Percentiles rank a stretch among this genome's conserved stretches.
Evolutionary conservation across 2,888 invertebrate species (phyloP).

Genomic region (Sesia apiformis): DNA sequence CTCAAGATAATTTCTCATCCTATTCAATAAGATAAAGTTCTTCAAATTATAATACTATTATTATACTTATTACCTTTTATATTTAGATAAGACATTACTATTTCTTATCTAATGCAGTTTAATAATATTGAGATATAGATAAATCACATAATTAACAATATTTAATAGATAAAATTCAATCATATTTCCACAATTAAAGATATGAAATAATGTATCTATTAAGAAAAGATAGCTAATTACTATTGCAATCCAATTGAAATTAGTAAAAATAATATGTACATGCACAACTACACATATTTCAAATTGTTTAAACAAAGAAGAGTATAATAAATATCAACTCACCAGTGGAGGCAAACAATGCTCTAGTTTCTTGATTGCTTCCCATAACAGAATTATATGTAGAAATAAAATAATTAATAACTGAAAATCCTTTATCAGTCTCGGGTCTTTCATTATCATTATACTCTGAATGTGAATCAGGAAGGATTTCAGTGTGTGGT

Average conservation of each 20-base stretch:
- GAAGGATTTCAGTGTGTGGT: slow-evolving; percentile 32
- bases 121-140: no score
- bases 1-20: no score
- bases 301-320: background rate
- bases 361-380: slow-evolving; percentile 44
- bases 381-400: slow-evolving; percentile 47
- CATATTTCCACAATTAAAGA: no score
- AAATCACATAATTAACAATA: no score
- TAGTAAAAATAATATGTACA: no score
- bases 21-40: no score
- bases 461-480: slow-evolving; percentile 25
- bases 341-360: slow-evolving; percentile 54
- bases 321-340: slow-evolving; percentile 14
- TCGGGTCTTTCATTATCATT: slow-evolving; percentile 17
- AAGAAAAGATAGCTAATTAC: background rate
- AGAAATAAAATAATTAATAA: slow-evolving; percentile 41
- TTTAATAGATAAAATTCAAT: no score
- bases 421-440: slow-evolving; percentile 41
- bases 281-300: background rate
- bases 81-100: no score
- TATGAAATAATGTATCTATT: no score
- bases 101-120: no score
- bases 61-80: no score
- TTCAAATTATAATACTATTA: no score
- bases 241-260: background rate